A percentile compares a stretch with the other conserved stretches of the same genome.
phyloP scores from a whole-genome alignment of 2,797 vertebrate species.

The Anguilla obscura region DNA sequence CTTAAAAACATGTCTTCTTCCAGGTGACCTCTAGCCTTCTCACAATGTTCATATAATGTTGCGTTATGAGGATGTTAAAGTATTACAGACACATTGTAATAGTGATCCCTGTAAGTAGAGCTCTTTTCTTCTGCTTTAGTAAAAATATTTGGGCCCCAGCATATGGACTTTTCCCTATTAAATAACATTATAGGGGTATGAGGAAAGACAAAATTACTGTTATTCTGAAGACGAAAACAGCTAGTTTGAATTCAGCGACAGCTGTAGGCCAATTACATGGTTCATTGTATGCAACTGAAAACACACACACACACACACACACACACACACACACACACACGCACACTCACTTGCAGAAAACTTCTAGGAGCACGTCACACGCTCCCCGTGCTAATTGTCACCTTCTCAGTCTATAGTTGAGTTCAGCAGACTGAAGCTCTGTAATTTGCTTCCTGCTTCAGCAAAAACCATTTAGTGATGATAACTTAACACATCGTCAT shows the following conservation, averaged over 20 bases:
- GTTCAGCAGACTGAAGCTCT: slow-evolving; percentile 44
- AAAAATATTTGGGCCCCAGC: background rate
- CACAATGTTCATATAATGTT: background rate
- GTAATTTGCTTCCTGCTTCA: slow-evolving; percentile 49
- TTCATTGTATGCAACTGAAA: background rate
- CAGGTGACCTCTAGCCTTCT: background rate
- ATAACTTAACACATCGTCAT: slow-evolving; percentile 30
- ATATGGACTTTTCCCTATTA: background rate
- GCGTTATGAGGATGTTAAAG: background rate
- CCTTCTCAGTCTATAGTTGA: slow-evolving; percentile 43
- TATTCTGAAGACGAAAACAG: background rate
- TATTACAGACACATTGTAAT: background rate
- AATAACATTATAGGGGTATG: background rate
- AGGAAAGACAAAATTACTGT: background rate
- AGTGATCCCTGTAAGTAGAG: background rate
- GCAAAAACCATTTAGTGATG: slow-evolving; percentile 31
- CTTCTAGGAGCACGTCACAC: slow-evolving; percentile 40
- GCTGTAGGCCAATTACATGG: slow-evolving; percentile 1
- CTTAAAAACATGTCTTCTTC: background rate
- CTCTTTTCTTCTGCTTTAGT: background rate
- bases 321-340: background rate
- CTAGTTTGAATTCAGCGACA: slow-evolving; percentile 8
- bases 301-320: background rate
- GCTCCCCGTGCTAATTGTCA: slow-evolving; percentile 47
- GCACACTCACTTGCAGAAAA: background rate